Evolutionary conservation across 2,888 invertebrate species (phyloP).

Genomic region (Smittia sp.): DNA sequence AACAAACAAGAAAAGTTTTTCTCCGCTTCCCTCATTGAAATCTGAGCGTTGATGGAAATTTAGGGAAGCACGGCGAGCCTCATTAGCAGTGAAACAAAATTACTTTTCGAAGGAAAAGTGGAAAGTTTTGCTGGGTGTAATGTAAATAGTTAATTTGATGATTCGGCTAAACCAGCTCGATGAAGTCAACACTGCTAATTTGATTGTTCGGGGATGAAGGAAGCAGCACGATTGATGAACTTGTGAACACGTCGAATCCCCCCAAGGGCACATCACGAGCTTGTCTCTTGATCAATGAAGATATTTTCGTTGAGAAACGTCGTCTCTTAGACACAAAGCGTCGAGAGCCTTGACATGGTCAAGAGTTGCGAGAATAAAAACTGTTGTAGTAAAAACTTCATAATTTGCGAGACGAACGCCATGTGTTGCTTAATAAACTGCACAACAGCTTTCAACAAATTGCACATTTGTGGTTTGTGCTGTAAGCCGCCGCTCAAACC

Average conservation of each 20-base stretch:
- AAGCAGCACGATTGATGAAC: not conserved
- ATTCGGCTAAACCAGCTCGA: not conserved
- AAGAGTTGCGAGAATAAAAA: too few relatives aligned
- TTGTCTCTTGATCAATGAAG: not conserved
- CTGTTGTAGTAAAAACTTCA: too few relatives aligned
- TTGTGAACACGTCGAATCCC: conserved; percentile 11
- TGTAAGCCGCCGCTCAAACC: too few relatives aligned
- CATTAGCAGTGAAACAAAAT: not conserved
- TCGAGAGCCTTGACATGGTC: too few relatives aligned
- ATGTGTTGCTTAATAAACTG: too few relatives aligned
- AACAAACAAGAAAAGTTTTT: conserved; percentile 22
- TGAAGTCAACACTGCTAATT: not conserved
- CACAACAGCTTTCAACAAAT: too few relatives aligned
- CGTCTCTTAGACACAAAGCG: too few relatives aligned
- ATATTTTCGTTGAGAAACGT: conserved; percentile 18
- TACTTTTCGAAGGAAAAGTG: conserved; percentile 9
- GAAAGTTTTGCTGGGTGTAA: conserved; percentile 22
- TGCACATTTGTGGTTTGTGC: too few relatives aligned
- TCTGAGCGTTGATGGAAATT: not conserved
- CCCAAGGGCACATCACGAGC: conserved; percentile 26
- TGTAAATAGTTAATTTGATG: conserved; percentile 40
- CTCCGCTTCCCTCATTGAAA: not conserved
- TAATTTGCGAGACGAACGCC: too few relatives aligned
- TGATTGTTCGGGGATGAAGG: not conserved
- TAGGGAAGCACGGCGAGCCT: not conserved